Base-by-base conservation (phyloP, 1,140 invertebrate genomes). In the Neuroterus valhalla region DNA sequence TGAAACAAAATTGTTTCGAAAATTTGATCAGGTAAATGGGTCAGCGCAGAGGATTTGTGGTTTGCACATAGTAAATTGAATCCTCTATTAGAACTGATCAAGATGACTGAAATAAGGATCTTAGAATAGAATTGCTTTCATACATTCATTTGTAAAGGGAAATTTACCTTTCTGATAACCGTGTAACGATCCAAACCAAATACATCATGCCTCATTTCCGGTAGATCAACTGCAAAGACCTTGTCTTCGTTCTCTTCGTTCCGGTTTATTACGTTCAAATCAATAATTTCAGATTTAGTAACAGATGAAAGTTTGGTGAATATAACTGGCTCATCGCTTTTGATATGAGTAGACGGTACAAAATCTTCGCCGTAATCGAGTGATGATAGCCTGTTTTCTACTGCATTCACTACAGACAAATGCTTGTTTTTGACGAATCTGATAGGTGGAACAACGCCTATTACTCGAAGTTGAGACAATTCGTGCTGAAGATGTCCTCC, bases 371-470 rank as follows among this genome's bases (percentile, higher is more conserved):
- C 93, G 79, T 92, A 93, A 84, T 95, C 92, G 8, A 94, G 90
- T 62, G 79, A 81, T 8, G 87, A 80, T 14, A 96, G 86, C 67
- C 91, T 81, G 12, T 84, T 77, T 73, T 96, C 92, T 4, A 96
- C 82, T 72, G 93, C 90, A 6, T 87, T 81, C 1, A 92, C 26
- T 68, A 86, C 85, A 3, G 84, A 83, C 74, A 91, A 89, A 14
- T 89, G 84, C 74, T 89, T 93, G 87, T 95, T 93, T 91, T 92
- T 92, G 5, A 95, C 91, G 91, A 96, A 96, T 15, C 89, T 79
- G 68, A 96, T 92, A 68, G 91, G 91, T 10, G 95, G 95, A 15
- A 96, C 91, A 50, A 91, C 86, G 4, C 95, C 95, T 88, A 96
- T 94, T 1, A 96, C 82, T 46, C 91, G 86, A 0, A 95, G 85